These are phyloP conservation scores for Thamnaconus septentrionalis DNA, from an alignment of 2,113 vertebrate species.

Conservation along the genomic window DNA sequence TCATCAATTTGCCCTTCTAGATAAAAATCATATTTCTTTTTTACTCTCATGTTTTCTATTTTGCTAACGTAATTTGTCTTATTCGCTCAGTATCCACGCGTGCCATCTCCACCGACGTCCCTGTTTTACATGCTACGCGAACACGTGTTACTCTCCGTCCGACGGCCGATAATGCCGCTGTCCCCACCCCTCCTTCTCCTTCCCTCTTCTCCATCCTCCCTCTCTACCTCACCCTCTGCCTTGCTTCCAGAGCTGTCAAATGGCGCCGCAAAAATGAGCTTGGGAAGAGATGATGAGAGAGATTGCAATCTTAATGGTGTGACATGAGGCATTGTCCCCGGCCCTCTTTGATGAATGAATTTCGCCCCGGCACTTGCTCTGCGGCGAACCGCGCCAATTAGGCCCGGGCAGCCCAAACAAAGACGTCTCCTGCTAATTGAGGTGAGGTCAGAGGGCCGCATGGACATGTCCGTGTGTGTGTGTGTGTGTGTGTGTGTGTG, in stretches of 20 bases:
- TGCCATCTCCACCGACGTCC: constrained; percentile 26
- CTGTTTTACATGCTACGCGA: constrained; percentile 37
- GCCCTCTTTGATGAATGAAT: constrained; percentile 63
- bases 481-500: constrained; percentile 20
- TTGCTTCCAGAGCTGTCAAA: constrained; percentile 47
- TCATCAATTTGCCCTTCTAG: constrained; percentile 37
- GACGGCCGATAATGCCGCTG: constrained; percentile 4
- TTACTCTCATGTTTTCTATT: constrained; percentile 9
- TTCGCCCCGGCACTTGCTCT: constrained; percentile 44
- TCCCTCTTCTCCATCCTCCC: background rate
- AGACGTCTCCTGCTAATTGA: constrained; percentile 59
- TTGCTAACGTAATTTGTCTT: constrained; percentile 40
- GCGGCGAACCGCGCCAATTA: constrained; percentile 64
- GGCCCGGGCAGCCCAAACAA: constrained; percentile 54
- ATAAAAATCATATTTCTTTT: background rate
- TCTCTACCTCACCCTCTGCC: background rate
- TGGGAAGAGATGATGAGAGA: constrained; percentile 55
- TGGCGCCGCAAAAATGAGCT: constrained; percentile 46
- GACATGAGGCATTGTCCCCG: constrained; percentile 45
- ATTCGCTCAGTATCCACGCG: constrained; percentile 37
- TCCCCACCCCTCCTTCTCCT: too few relatives aligned
- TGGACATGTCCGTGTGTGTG: constrained; percentile 29
- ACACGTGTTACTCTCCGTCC: constrained; percentile 15
- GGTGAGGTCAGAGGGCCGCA: constrained; percentile 49
- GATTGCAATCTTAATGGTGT: constrained; percentile 60